Base-by-base conservation (phyloP, 2,888 invertebrate species). In the Empis livida region DNA sequence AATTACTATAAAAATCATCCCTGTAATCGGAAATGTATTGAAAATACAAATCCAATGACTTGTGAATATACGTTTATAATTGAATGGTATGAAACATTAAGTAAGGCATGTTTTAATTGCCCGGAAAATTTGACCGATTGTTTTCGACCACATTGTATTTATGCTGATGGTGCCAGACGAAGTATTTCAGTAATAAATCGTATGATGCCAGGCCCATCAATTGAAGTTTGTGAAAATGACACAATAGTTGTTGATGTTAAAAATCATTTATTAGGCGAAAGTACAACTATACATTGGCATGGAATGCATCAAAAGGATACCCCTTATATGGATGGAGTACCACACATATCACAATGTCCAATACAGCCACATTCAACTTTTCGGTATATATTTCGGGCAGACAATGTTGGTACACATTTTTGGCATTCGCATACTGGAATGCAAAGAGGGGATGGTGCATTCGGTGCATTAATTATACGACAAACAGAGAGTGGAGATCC, bases 211-310 rank as follows among this genome's bases (percentile, higher is more conserved):
- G 92, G 92, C 39, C 92, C 92, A 1, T 67, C 80, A 1, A 79
- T 93, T 45, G 84, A 91, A 76, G 90, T 92, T 1, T 93, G 93
- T 62, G 74, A 83, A 57, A 83, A 86, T n/a, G 93, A 94, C 61
- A 75, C 78, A 27, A 72, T 93, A 4, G 76, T 86, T 23, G 89
- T 91, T 0, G 88, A 91, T 59, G 84, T 92, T 9, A 77, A 79
- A 53, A 94, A 94, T 61, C 74, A 77, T 50, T 63, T 93, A 64
- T 74, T 80, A 60, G 82, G 84, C 0, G 89, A 90, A 61, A 83
- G 82, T 17, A 89, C 90, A 0, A 82, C 85, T 0, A 80, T 94
- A 16, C 94, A 94, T 61, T 94, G 92, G 92, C 94, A 94, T 60
- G 93, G 94, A 0, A 79, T 86, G 59, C 89, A 89, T 60, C 87